Evolutionary conservation across 2,113 vertebrate species (phyloP).

Genomic region (Ptychochromis oligacanthus): DNA sequence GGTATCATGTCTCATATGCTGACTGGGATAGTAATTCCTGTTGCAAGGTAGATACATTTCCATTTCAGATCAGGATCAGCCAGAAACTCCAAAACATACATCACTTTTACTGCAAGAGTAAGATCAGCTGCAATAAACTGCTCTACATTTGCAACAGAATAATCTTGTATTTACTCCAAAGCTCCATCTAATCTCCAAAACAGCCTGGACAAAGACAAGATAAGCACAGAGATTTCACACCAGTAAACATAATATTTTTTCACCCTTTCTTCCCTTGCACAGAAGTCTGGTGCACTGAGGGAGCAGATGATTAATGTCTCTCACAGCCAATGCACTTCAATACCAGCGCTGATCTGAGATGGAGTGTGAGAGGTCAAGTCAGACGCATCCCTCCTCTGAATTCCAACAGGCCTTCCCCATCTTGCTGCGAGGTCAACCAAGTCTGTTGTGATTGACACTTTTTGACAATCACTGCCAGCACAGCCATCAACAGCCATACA

Average conservation of each 20-base stretch:
- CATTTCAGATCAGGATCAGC: neutral
- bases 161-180: conserved; percentile 36
- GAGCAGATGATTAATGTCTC: conserved; percentile 54
- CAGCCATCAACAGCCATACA: conserved; percentile 33
- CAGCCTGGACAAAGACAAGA: conserved; percentile 35
- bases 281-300: neutral
- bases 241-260: conserved; percentile 23
- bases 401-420: conserved; percentile 31
- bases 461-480: conserved; percentile 49
- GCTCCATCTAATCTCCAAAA: conserved; percentile 41
- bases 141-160: conserved; percentile 22
- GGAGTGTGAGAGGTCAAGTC: conserved; percentile 64
- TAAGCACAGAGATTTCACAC: conserved; percentile 38
- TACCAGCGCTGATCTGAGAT: conserved; percentile 38
- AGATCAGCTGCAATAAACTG: conserved; percentile 17
- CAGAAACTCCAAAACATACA: conserved; percentile 23
- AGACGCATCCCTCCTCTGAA: conserved; percentile 57
- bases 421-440: conserved; percentile 33
- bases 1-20: neutral
- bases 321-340: conserved; percentile 47
- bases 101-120: neutral
- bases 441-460: conserved; percentile 55
- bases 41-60: neutral
- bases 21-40: neutral
- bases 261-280: conserved; percentile 9